Base-by-base conservation (phyloP, 1,140 invertebrate species). In the Psix sp. region DNA sequence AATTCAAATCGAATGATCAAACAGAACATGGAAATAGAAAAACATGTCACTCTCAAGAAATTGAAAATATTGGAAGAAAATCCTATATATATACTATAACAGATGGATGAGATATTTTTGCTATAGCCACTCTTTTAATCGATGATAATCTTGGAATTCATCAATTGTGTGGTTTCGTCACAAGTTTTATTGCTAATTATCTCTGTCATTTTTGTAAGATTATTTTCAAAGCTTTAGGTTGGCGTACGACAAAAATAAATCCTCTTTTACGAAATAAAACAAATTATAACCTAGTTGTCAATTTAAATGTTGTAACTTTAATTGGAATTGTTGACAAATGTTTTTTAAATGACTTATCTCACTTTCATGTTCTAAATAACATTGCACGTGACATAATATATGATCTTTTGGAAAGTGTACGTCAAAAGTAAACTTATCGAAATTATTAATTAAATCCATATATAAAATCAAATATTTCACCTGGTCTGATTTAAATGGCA, bases 61-160 rank as follows among this genome's bases (percentile, higher is more conserved):
- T 45, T 57, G 10, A 57, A 31, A 42, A 1, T 15, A 10, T 10
- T 56, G 11, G 51, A 42, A 33, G 18, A 14, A 13, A 15, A 40
- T 11, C 24, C 35, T 3, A 15, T 62, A 13, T n/a, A n/a, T 46
- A n/a, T 17, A 59, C 3, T 33, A 31, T 36, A 20, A 5, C 0
- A 9, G 16, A 49, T 49, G 17, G 38, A n/a, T 21, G 14, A 1
- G 15, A 38, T 11, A 39, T 72, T 31, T 65, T 42, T 38, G 18
- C 52, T 10, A 4, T 3, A 11, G 42, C 43, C 24, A 16, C 13
- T n/a, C 20, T 45, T 35, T 20, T 57, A 57, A 35, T 38, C 20
- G 57, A 43, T 9, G 68, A 72, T 40, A 72, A 72, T 46, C 35
- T 65, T n/a, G 59, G 51, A 3, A 17, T 51, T 11, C 38, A 65